phyloP scores from a whole-genome alignment of 2,888 invertebrate species.

The Rhynchonema sp. region DNA sequence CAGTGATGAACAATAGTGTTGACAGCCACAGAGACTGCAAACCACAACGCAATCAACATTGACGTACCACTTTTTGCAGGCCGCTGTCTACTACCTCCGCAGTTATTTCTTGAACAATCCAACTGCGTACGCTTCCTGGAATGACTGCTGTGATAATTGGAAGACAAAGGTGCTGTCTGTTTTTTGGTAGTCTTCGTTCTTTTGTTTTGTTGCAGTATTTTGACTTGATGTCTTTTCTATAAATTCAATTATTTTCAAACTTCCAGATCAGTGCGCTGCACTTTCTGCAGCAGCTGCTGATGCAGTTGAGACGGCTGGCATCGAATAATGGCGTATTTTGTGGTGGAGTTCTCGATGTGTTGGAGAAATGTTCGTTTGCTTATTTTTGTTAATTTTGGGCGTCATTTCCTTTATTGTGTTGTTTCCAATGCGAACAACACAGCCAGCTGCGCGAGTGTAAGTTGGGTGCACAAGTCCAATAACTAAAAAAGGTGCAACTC shows the following conservation, averaged over 20 bases:
- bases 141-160: neutral
- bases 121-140: conserved; percentile 34
- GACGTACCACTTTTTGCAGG: no score
- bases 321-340: neutral
- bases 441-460: no score
- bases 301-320: neutral
- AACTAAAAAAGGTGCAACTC: no score
- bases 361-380: neutral
- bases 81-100: conserved; percentile 49
- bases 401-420: no score
- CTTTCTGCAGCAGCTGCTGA: neutral
- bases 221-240: neutral
- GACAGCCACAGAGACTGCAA: no score
- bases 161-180: neutral
- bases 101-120: conserved; percentile 56
- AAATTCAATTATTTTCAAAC: no score
- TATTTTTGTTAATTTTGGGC: no score
- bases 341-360: neutral
- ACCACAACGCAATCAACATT: no score
- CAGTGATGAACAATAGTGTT: no score
- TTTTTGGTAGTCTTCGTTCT: neutral
- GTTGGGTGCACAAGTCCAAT: no score
- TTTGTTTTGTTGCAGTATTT: no score
- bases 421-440: no score
- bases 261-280: neutral